phyloP scores from a whole-genome alignment of 2,113 vertebrate genomes.

The Actinemys pallida region DNA sequence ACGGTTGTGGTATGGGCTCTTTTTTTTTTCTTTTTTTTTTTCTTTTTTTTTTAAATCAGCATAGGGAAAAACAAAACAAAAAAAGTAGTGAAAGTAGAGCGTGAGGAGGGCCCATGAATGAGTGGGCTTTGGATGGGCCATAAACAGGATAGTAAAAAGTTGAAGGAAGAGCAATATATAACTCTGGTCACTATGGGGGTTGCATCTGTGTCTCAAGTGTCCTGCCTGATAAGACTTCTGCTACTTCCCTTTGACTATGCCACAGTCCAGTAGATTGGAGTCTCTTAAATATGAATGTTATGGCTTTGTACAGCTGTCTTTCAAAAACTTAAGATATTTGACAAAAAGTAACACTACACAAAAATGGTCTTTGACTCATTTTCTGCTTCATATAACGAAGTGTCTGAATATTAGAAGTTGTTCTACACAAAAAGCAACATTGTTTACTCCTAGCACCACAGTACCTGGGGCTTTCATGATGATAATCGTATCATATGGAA shows the following conservation, averaged over 20 bases:
- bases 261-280: not conserved
- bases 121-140: not conserved
- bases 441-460: no score
- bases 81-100: accelerated
- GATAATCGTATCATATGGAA: no score
- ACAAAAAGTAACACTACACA: not conserved
- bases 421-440: not conserved
- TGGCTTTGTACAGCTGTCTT: constrained; percentile 17
- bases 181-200: not conserved
- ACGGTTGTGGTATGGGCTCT: not conserved
- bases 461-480: not conserved
- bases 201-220: not conserved
- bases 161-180: accelerated
- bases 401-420: not conserved
- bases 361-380: not conserved
- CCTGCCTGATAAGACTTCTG: not conserved
- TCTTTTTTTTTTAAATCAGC: not conserved
- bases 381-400: not conserved
- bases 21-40: not conserved
- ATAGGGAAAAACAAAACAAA: not conserved
- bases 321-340: not conserved
- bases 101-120: accelerated
- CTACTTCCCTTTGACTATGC: not conserved
- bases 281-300: not conserved
- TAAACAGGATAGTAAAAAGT: not conserved